A percentile compares a stretch with the other conserved stretches of the same genome.
Evolutionary conservation across 2,113 vertebrate genomes (phyloP).

Genomic region (Arvicanthis niloticus): DNA sequence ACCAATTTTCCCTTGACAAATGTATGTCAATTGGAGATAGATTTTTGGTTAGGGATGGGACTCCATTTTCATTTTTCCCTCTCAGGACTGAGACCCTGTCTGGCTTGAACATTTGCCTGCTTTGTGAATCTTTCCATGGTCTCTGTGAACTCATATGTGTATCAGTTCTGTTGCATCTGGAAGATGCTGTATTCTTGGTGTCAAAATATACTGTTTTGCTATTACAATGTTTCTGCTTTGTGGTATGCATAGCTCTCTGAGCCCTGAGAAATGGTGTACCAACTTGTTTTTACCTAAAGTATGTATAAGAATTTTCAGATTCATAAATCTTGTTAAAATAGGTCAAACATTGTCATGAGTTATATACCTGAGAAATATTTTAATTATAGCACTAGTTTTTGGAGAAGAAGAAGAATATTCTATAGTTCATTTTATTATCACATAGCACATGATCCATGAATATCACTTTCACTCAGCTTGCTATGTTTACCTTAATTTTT

Average conservation of each 20-base stretch:
- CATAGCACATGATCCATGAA: conserved; percentile 69
- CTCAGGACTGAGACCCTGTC: not conserved
- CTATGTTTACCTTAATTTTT: conserved; percentile 30
- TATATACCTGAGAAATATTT: conserved; percentile 69
- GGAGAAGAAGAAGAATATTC: conserved; percentile 74
- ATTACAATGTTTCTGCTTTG: not conserved
- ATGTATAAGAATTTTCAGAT: not conserved
- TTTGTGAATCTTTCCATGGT: not conserved
- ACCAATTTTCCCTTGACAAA: not conserved
- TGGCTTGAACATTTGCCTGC: not conserved
- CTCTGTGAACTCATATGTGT: not conserved
- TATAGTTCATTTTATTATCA: conserved; percentile 70
- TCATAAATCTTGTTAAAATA: not conserved
- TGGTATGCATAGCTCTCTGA: not conserved
- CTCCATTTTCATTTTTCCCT: not conserved
- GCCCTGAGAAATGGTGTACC: not conserved
- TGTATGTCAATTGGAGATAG: not conserved
- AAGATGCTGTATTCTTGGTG: not conserved
- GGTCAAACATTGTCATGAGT: not conserved
- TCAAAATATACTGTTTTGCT: not conserved
- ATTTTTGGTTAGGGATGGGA: not conserved
- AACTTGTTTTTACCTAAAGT: not conserved
- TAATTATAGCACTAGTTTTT: conserved; percentile 68
- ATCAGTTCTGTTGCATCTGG: not conserved
- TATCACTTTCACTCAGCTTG: conserved; percentile 35